Base-by-base conservation (phyloP, 2,888 invertebrate species). In the Corbicula japonica region DNA sequence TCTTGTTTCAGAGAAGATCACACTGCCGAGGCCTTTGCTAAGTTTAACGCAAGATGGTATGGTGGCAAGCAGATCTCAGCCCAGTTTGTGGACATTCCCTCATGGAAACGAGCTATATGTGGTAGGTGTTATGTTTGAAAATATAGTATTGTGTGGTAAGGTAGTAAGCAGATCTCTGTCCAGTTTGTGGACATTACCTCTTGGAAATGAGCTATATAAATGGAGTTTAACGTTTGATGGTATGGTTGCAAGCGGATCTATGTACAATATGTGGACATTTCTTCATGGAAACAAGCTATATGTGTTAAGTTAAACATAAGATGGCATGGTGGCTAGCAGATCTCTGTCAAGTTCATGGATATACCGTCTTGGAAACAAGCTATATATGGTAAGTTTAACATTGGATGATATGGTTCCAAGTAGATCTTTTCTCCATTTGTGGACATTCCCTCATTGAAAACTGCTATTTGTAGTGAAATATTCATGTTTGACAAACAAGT, bases 101-200 rank as follows among this genome's bases (percentile, higher is more conserved):
- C 96, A 0, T 98, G 98, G 98, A 96, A 96, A 90, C 95, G 95
- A 87, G 98, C 98, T 35, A 95, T 98, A 91, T 98, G 98, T 95
- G 98, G 98, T 96, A 74, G 74, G 88, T 30, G 38, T 18, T 46
- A 35, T 23, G 10, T 35, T 6, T 18, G 15, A 38, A 15, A 12
- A 38, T 38, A 12, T 18, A 38, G 8, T 18, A 8, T 38, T 38
- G 8, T 38, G 10, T 38, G 8, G 41, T 38, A 12, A 15, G 18
- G 18, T 38, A 15, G 41, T 38, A 8, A 38, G 41, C n/a, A n/a
- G n/a, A n/a, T n/a, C n/a, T n/a, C n/a, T n/a, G n/a, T n/a, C n/a
- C n/a, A n/a, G n/a, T n/a, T n/a, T n/a, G n/a, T n/a, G n/a, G n/a
- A n/a, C n/a, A n/a, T n/a, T n/a, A n/a, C n/a, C n/a, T n/a, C n/a